phyloP scores from a whole-genome alignment of 2,797 vertebrate genomes.

The Kryptolebias ocellatus region DNA sequence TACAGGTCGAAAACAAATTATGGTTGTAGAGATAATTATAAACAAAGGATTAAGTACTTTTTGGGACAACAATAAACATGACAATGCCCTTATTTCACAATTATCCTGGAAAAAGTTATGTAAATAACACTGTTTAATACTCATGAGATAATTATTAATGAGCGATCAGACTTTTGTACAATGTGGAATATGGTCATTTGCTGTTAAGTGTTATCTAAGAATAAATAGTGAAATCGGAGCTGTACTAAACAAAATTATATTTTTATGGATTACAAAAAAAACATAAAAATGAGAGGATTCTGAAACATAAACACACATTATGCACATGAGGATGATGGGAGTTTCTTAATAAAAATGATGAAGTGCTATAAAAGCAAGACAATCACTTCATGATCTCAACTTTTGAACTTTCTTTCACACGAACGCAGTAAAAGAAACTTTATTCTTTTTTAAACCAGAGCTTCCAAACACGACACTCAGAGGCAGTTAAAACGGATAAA shows the following conservation, averaged over 20 bases:
- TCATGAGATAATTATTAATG: slow-evolving; percentile 2
- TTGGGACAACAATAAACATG: slow-evolving; percentile 22
- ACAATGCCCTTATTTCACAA: slow-evolving; percentile 30
- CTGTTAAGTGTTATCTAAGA: slow-evolving; percentile 13
- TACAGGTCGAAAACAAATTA: slow-evolving; percentile 79
- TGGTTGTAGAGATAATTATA: slow-evolving; percentile 75
- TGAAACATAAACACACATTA: no score
- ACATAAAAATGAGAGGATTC: background rate
- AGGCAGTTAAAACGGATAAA: no score
- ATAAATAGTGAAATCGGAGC: slow-evolving; percentile 7
- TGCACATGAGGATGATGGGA: no score
- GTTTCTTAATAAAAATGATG: slow-evolving; percentile 24
- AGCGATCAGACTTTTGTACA: background rate
- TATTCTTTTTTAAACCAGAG: background rate
- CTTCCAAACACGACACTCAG: no score
- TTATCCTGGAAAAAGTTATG: background rate
- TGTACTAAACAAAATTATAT: slow-evolving; percentile 15
- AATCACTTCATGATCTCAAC: no score
- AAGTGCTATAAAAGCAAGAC: slow-evolving; percentile 44
- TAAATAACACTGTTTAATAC: slow-evolving; percentile 30
- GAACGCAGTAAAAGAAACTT: no score
- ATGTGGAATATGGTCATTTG: slow-evolving; percentile 28
- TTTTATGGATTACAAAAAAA: slow-evolving; percentile 18
- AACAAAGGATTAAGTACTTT: slow-evolving; percentile 45
- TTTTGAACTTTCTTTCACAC: no score